Percentiles rank a stretch among this genome's conserved stretches.
phyloP scores from a whole-genome alignment of 2,888 invertebrate species.

The Drosophila greeni region DNA sequence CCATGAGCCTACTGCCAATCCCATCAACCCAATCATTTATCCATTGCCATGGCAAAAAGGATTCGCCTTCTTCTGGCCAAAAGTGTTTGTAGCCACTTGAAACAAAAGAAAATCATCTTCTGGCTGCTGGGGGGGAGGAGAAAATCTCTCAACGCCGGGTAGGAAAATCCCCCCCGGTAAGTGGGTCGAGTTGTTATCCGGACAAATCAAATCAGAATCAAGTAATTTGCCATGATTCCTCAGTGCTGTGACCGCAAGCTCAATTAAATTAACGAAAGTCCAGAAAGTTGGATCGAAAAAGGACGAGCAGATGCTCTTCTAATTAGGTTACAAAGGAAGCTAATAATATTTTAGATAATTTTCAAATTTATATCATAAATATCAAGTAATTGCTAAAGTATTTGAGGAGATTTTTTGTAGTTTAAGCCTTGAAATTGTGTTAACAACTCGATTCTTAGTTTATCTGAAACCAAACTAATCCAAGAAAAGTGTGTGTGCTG shows the following conservation, averaged over 20 bases:
- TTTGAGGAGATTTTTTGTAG: too few species aligned
- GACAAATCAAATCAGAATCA: slow-evolving; percentile 77
- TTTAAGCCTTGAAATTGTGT: slow-evolving; percentile 11
- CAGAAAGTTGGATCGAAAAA: slow-evolving; percentile 20
- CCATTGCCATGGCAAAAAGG: slow-evolving; percentile 55
- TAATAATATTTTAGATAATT: not conserved
- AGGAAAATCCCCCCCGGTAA: not conserved
- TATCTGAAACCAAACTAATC: slow-evolving; percentile 29
- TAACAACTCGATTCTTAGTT: slow-evolving; percentile 19
- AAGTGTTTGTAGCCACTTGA: slow-evolving; percentile 35
- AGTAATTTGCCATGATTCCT: slow-evolving; percentile 75
- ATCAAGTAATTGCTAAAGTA: not conserved
- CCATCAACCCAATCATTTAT: slow-evolving; percentile 64
- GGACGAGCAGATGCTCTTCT: slow-evolving; percentile 10
- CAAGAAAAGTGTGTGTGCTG: slow-evolving; percentile 34
- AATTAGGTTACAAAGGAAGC: not conserved
- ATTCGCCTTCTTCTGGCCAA: slow-evolving; percentile 28
- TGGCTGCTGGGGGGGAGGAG: too few species aligned
- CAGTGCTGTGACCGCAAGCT: slow-evolving; percentile 75
- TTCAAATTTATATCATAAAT: too few species aligned
- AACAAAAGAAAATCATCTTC: slow-evolving; percentile 33
- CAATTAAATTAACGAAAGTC: slow-evolving; percentile 74
- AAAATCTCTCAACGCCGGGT: not conserved
- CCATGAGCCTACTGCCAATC: slow-evolving; percentile 24
- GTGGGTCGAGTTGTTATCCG: slow-evolving; percentile 62